Base-by-base conservation (phyloP, 1,140 invertebrate genomes). In the Drosophila baimaii region DNA sequence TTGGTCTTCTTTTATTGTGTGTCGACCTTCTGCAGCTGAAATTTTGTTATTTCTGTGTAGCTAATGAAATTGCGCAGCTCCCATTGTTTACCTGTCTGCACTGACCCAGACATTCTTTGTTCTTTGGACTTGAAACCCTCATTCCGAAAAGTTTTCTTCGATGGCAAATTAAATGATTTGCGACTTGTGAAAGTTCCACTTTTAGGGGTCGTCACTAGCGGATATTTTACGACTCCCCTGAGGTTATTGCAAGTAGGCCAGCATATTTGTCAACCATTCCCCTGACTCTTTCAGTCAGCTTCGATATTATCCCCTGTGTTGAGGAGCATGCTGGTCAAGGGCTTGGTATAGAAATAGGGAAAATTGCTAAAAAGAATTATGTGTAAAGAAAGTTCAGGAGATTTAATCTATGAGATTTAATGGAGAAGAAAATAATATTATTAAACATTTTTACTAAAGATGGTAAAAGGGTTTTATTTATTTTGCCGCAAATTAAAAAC, bases 101-200 rank as follows among this genome's bases (percentile, higher is more conserved):
- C 19, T 49, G 51, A 58, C 51, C 69, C 52, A 72, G 66, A 58
- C 65, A 47, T 56, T 71, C 43, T 58, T 58, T 37, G 33, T 35
- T 27, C 13, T 31, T 35, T 23, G 19, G 51, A 21, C 19, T 13
- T 54, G 15, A 3, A 37, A 3, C 15, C 13, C 43, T 21, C 21
- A 6, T 35, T 5, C 29, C 31, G 9, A 10, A 41, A 71, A 33
- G 15, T 47, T 29, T 71, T 58, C 33, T 27, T 47, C 29, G 41
- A 69, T 62, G 51, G 37, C 29, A 77, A 77, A 85, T 81, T 68
- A 73, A 85, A 85, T 88, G 79, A 85, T 86, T 86, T 81, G 74
- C 58, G 64, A 68, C 64, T 68, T 51, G 10, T 27, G 51, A 33
- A 61, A 79, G 51, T 86, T 75, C 17, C 31, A 25, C 29, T 59